phyloP scores from a whole-genome alignment of 2,113 vertebrate genomes.

The Chrysochloris asiatica region DNA sequence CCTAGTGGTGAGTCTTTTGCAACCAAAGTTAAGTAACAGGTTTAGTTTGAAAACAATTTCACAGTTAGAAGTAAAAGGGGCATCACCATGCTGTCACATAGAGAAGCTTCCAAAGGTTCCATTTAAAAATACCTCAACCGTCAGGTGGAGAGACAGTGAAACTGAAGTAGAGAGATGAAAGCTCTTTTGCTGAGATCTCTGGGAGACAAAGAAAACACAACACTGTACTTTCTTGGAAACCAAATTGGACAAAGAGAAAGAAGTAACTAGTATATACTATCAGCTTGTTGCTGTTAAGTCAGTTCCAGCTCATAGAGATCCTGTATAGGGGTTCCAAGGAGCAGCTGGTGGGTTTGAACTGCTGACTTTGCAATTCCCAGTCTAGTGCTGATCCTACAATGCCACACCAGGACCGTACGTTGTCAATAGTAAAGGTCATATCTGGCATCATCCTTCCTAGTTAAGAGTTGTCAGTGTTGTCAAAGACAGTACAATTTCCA shows the following conservation, averaged over 20 bases:
- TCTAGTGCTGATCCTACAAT: too few relatives aligned
- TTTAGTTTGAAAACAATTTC: not conserved
- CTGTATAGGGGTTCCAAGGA: too few relatives aligned
- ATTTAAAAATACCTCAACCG: not conserved
- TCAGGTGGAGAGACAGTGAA: not conserved
- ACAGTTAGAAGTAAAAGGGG: not conserved
- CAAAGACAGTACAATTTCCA: not conserved
- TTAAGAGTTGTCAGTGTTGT: not conserved
- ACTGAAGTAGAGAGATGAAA: not conserved
- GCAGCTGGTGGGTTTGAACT: too few relatives aligned
- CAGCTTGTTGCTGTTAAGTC: too few relatives aligned
- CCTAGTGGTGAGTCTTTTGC: not conserved
- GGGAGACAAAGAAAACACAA: not conserved
- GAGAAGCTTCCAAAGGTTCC: not conserved
- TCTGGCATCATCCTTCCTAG: not conserved
- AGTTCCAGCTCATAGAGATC: too few relatives aligned
- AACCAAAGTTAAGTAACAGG: not conserved
- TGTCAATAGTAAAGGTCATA: not conserved
- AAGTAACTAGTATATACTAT: not conserved
- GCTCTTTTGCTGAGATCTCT: not conserved
- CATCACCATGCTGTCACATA: not conserved
- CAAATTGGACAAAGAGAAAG: not conserved
- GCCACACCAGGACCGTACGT: too few relatives aligned
- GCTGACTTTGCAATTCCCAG: too few relatives aligned
- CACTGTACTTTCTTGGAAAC: not conserved